Percentiles rank a stretch among this genome's conserved stretches.
Evolutionary conservation across 2,113 vertebrate genomes (phyloP).

Genomic region (Chinchilla lanigera): DNA sequence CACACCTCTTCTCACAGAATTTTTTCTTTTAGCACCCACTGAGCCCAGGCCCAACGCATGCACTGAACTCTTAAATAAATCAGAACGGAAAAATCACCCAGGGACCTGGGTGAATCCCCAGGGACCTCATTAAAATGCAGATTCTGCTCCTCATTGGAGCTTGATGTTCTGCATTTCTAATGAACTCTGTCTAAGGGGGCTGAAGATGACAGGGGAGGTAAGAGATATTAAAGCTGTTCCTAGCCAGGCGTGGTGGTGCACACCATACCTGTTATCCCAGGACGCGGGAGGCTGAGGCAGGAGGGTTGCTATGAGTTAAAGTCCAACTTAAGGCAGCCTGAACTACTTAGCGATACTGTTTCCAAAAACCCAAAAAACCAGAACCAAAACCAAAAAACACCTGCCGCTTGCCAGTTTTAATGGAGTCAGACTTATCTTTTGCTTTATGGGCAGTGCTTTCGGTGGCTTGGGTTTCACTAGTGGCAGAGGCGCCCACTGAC

Average conservation of each 20-base stretch:
- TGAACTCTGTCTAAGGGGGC: background rate
- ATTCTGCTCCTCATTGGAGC: background rate
- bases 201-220: background rate
- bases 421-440: background rate
- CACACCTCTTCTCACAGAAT: background rate
- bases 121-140: background rate
- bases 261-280: background rate
- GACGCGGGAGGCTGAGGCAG: background rate
- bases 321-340: background rate
- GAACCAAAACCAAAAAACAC: no score
- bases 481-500: background rate
- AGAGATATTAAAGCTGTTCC: background rate
- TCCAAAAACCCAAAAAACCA: no score
- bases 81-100: background rate
- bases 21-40: background rate
- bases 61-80: background rate
- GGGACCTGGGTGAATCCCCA: no score
- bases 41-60: background rate
- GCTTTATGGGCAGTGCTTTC: background rate
- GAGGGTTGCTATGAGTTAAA: background rate
- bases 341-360: background rate
- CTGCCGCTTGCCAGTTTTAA: no score
- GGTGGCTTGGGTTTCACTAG: background rate
- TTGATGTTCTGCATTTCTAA: background rate
- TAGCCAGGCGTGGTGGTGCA: fast-evolving